A percentile compares a stretch with the other conserved stretches of the same genome.
These are phyloP conservation scores for Paradisaea rubra DNA, from an alignment of 2,113 vertebrate species.

Conservation along the genomic window DNA sequence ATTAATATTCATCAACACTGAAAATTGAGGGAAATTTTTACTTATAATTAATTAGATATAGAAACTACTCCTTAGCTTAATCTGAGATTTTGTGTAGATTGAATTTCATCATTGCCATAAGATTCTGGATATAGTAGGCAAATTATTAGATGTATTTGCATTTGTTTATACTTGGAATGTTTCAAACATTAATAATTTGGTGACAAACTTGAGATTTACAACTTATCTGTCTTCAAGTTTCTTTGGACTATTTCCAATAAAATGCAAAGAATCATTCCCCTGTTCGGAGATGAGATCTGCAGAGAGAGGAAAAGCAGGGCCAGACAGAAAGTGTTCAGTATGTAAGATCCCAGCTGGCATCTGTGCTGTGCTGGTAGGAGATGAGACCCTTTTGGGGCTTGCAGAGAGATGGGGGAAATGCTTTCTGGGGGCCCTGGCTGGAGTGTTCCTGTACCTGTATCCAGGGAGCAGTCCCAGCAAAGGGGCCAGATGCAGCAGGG, in stretches of 20 bases:
- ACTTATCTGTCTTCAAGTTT: not conserved
- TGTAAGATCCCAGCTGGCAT: not conserved
- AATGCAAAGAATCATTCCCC: not conserved
- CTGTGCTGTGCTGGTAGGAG: accelerated
- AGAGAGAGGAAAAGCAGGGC: not conserved
- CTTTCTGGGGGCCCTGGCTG: accelerated
- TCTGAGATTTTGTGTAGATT: not conserved
- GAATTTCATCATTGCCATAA: not conserved
- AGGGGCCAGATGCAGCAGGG: not conserved
- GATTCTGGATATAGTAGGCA: not conserved
- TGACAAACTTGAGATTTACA: not conserved
- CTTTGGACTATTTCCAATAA: not conserved
- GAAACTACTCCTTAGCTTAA: not conserved
- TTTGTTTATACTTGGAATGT: not conserved
- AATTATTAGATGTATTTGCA: not conserved
- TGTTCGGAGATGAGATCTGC: not conserved
- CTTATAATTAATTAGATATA: not conserved
- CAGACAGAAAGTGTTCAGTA: not conserved
- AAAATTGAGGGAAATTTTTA: not conserved
- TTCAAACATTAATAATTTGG: not conserved
- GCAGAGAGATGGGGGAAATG: not conserved
- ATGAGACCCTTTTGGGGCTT: not conserved
- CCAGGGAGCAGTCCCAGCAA: not conserved
- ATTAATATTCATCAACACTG: not conserved
- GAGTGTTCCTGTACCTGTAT: accelerated